Evolutionary conservation across 2,113 vertebrate species (phyloP).

Genomic region (Turnix velox): DNA sequence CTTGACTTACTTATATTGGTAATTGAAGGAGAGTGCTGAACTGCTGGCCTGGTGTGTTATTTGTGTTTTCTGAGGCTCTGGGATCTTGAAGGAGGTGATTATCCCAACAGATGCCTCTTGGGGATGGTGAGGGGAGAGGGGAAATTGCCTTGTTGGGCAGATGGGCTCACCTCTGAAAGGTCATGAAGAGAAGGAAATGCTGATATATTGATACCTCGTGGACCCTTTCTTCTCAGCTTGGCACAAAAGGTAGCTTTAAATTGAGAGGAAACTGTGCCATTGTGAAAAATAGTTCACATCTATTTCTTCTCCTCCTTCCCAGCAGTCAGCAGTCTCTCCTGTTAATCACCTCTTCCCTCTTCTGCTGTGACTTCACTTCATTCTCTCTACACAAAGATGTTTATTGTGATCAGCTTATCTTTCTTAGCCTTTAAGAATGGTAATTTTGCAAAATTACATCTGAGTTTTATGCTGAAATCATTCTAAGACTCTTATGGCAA

Average conservation of each 20-base stretch:
- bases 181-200: conserved; percentile 2
- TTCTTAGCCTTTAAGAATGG: background rate
- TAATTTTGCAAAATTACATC: conserved; percentile 25
- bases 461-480: background rate
- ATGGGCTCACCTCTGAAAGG: conserved; percentile 43
- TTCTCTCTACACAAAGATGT: background rate
- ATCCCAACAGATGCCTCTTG: conserved; percentile 18
- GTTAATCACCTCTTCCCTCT: background rate
- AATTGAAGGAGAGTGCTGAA: conserved; percentile 62
- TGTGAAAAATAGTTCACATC: background rate
- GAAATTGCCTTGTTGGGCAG: conserved; percentile 36
- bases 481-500: background rate
- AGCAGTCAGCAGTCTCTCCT: accelerated
- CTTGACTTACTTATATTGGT: conserved; percentile 41
- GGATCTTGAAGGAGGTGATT: conserved; percentile 56
- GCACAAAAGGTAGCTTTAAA: conserved; percentile 32
- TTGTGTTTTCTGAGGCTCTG: conserved; percentile 31
- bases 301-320: background rate
- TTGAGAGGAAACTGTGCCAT: background rate
- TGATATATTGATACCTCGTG: conserved; percentile 35
- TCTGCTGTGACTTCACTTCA: background rate
- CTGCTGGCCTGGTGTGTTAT: conserved; percentile 51
- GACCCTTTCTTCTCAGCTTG: conserved; percentile 25
- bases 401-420: conserved; percentile 9
- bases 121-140: conserved; percentile 28